Conservation (phyloP, 2,797 vertebrate species). For the Allobates femoralis region DNA sequence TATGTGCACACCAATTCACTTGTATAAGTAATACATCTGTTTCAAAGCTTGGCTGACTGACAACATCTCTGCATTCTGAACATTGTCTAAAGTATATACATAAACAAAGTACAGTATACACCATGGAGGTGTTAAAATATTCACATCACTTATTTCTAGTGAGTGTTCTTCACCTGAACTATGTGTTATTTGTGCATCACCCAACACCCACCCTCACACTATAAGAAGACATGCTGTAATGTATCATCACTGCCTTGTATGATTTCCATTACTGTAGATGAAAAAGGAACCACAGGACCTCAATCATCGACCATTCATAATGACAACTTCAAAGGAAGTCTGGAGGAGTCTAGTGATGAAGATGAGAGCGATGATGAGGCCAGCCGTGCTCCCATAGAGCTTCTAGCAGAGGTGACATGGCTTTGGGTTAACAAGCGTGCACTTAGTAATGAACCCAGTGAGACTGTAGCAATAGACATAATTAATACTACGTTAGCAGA, state of each 20-base stretch:
- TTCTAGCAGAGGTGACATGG: constrained; percentile 72
- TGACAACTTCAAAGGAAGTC: not conserved
- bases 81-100: too few species aligned
- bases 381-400: constrained; percentile 67
- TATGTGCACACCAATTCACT: too few species aligned
- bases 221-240: not conserved
- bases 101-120: not conserved
- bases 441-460: not conserved
- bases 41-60: too few species aligned
- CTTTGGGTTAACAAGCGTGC: not conserved
- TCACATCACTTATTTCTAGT: not conserved
- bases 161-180: not conserved
- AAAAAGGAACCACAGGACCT: constrained; percentile 14
- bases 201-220: not conserved
- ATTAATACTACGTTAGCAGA: not conserved
- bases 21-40: too few species aligned
- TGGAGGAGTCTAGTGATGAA: constrained; percentile 44
- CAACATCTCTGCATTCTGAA: too few species aligned
- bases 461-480: not conserved
- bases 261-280: constrained; percentile 18
- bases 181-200: not conserved
- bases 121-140: not conserved
- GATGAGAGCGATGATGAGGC: constrained; percentile 63
- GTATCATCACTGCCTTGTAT: constrained; percentile 7
- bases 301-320: constrained; percentile 6